Base-by-base conservation (phyloP, 2,888 invertebrate genomes). In the Heliconius ismenius region DNA sequence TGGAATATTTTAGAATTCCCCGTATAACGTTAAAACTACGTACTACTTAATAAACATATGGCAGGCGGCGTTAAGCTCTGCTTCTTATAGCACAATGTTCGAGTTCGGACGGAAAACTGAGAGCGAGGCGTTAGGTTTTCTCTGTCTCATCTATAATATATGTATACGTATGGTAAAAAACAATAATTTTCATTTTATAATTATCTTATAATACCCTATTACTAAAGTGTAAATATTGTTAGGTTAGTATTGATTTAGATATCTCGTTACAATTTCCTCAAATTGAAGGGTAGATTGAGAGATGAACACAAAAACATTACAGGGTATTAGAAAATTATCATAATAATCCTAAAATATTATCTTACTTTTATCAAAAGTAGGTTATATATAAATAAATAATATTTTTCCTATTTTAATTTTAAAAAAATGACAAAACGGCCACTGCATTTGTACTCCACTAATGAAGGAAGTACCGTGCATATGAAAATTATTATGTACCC, bases 401-500 rank as follows among this genome's bases (percentile, higher is more conserved):
- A 58, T 4, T n/a, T n/a, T 58, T 21, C 49, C 1, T n/a, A 58
- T 11, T 58, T 3, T 3, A n/a, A n/a, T n/a, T 58, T 10, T 0
- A 1, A 58, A 58, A 15, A 43, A 67, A 24, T 15, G 6, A 24
- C 67, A 39, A 43, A 11, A 65, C 36, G 36, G 15, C 15, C 9
- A 67, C 24, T n/a, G 54, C 26, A 67, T 21, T 21, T 28, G 28
- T 21, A 64, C 64, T 64, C 3, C 58, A 70, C n/a, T 70, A 58
- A 32, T 32, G n/a, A 54, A 70, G 58, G 70, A 70, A 70, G n/a
- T 70, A 6, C 32, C 58, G 58, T 36, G 58, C n/a, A 70, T 24
- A 70, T 24, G 15, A 32, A 58, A 58, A 70, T 67, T 67, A 70
- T 54, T 9, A 13, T 32, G 7, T 32, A 54, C 54, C 54, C 54